A percentile compares a stretch with the other conserved stretches of the same genome.
These are phyloP conservation scores for Cephalopholis sonnerati DNA, from an alignment of 2,113 vertebrate genomes.

Conservation along the genomic window DNA sequence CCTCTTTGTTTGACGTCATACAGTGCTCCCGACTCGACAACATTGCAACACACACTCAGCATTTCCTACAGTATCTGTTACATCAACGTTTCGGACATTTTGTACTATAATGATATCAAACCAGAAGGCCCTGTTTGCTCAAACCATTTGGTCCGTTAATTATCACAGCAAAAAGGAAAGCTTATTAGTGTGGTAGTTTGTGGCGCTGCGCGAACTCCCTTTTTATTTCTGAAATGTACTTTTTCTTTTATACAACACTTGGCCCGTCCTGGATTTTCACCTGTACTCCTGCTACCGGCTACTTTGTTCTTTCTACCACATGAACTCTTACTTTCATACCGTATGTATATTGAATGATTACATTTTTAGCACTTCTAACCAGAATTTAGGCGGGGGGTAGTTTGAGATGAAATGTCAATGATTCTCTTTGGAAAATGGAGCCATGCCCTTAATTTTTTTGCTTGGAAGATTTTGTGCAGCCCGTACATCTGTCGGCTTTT, in stretches of 20 bases:
- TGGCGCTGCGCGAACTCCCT: conserved; percentile 30
- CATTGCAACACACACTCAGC: conserved; percentile 43
- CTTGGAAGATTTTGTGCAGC: conserved; percentile 53
- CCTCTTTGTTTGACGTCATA: conserved; percentile 56
- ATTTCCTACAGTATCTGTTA: conserved; percentile 64
- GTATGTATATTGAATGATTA: conserved; percentile 66
- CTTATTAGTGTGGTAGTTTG: conserved; percentile 65
- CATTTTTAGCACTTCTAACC: conserved; percentile 70
- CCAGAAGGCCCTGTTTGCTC: conserved; percentile 39
- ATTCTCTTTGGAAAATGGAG: conserved; percentile 44
- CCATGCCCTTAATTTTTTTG: conserved; percentile 28
- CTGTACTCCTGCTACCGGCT: conserved; percentile 29
- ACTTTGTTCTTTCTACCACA: conserved; percentile 60
- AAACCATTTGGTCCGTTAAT: conserved; percentile 55
- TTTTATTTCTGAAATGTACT: conserved; percentile 61
- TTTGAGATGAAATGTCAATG: conserved; percentile 48
- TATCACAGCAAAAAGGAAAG: conserved; percentile 56
- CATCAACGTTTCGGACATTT: conserved; percentile 66
- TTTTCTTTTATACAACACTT: conserved; percentile 70
- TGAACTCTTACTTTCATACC: conserved; percentile 67
- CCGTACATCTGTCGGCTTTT: conserved; percentile 50
- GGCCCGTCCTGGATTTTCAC: conserved; percentile 53
- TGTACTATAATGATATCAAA: conserved; percentile 65
- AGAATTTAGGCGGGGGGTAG: conserved; percentile 52
- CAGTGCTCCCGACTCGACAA: conserved; percentile 30